Base-by-base conservation (phyloP, 2,888 invertebrate genomes). In the Hyposoter didymator region DNA sequence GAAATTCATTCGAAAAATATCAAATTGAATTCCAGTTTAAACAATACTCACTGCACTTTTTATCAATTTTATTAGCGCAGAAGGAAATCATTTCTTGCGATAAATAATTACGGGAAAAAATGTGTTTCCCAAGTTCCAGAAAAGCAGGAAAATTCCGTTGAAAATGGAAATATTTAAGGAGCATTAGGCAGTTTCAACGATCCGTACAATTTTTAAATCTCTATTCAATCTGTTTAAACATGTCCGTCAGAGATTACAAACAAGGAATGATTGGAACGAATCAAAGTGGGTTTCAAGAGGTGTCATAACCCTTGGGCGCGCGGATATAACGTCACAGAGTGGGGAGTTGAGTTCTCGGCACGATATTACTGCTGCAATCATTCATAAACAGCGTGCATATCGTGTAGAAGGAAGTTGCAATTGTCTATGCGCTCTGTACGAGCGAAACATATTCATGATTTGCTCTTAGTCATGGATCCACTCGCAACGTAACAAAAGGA, bases 391-490 rank as follows among this genome's bases (percentile, higher is more conserved):
- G 19, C 35, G 47, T 64, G 83, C 64, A 73, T 49, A 82, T 64
- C 72, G 59, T 49, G 62, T 28, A 76, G 84, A 88, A 90, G 92
- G 91, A 92, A 92, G 92, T 91, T 73, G 89, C 91, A 92, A 92
- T 92, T 92, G 92, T 90, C 89, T 85, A 89, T 88, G 87, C 88
- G 82, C 88, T 89, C 86, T 88, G 83, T 83, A 86, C 80, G 86
- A 17, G 49, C 47, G 47, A 28, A 47, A 69, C 10, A 62, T 28
- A 52, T 49, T 75, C 62, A 62, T 64, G 73, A 59, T 32, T 67
- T 22, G n/a, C 19, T 79, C 14, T 32, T 49, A 28, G 17, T 5
- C 62, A 32, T 43, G 17, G n/a, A 67, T 12, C 35, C 12, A 45
- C 69, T 69, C 28, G 22, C 14, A 28, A 45, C 14, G 45, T 14